Evolutionary conservation across 1,140 invertebrate genomes (phyloP).

Genomic region (Lordiphosa collinella): DNA sequence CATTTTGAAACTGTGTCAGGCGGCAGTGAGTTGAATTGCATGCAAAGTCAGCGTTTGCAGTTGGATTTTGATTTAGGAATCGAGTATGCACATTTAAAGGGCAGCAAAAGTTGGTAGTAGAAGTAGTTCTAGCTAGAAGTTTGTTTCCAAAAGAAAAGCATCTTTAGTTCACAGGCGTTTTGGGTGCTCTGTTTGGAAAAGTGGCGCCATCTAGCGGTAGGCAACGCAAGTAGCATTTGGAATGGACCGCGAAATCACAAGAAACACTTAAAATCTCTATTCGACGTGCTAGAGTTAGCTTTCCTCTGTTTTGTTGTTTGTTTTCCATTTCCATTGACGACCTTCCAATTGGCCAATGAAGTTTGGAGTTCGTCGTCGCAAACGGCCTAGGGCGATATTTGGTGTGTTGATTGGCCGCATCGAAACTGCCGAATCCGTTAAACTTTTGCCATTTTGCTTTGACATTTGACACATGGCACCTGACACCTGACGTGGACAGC

Average conservation of each 20-base stretch:
- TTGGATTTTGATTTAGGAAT: no score
- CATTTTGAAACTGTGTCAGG: slow-evolving; percentile 58
- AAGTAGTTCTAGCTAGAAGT: no score
- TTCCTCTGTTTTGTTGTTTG: neutral
- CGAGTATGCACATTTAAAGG: no score
- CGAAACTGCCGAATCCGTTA: slow-evolving; percentile 57
- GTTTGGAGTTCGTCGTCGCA: slow-evolving; percentile 45
- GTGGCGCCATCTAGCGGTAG: no score
- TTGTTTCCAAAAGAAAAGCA: no score
- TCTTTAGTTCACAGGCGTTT: no score
- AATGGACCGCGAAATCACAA: no score
- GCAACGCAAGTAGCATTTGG: no score
- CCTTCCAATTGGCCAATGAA: slow-evolving; percentile 39
- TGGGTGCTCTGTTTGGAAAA: no score
- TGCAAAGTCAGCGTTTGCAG: slow-evolving; percentile 3
- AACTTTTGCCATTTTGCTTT: slow-evolving; percentile 60
- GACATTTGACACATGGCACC: slow-evolving; percentile 56
- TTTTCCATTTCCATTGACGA: slow-evolving; percentile 13
- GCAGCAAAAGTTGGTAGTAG: neutral
- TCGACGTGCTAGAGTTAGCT: neutral
- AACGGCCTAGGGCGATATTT: slow-evolving; percentile 35
- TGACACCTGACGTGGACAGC: slow-evolving; percentile 51
- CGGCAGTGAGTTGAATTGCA: slow-evolving; percentile 1
- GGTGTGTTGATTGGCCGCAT: slow-evolving; percentile 17
- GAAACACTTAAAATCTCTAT: neutral